A percentile compares a stretch with the other conserved stretches of the same genome.
Conservation (phyloP, 2,113 vertebrate genomes). For the Casuarius casuarius region DNA sequence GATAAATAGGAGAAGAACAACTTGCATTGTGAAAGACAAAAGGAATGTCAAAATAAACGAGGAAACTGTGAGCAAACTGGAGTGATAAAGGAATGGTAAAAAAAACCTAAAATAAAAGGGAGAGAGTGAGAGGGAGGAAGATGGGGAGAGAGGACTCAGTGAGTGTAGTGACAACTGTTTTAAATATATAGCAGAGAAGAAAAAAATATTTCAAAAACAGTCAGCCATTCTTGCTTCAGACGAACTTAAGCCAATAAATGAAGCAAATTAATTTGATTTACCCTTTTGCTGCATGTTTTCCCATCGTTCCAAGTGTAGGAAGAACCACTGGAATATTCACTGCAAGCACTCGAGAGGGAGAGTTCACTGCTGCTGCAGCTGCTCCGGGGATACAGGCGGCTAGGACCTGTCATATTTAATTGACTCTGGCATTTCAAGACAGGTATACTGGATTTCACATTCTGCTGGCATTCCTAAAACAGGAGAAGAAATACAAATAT, state of each 20-base stretch:
- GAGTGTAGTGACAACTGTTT: not conserved
- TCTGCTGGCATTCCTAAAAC: constrained; percentile 84
- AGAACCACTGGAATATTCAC: constrained; percentile 92
- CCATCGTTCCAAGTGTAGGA: constrained; percentile 90
- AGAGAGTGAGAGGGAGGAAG: not conserved
- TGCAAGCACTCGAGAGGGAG: constrained; percentile 92
- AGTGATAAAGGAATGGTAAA: constrained; percentile 2
- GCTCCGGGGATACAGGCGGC: constrained; percentile 83
- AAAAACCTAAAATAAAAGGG: not conserved
- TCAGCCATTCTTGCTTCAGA: not conserved
- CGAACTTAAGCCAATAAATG: not conserved
- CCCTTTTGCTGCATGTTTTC: constrained; percentile 84
- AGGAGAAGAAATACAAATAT: constrained; percentile 23
- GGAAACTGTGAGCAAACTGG: not conserved
- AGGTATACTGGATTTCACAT: constrained; percentile 78
- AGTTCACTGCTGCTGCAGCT: constrained; percentile 92
- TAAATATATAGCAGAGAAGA: not conserved
- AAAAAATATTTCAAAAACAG: not conserved
- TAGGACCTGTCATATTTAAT: constrained; percentile 75
- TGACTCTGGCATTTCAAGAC: constrained; percentile 83
- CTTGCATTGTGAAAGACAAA: constrained; percentile 24
- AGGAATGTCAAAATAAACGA: constrained; percentile 10
- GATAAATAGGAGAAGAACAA: constrained; percentile 21
- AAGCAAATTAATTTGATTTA: constrained; percentile 64
- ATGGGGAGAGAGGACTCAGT: not conserved